A percentile compares a stretch with the other conserved stretches of the same genome.
Conservation (phyloP, 2,797 vertebrate species). For the Lepilemur ruficaudatus region DNA sequence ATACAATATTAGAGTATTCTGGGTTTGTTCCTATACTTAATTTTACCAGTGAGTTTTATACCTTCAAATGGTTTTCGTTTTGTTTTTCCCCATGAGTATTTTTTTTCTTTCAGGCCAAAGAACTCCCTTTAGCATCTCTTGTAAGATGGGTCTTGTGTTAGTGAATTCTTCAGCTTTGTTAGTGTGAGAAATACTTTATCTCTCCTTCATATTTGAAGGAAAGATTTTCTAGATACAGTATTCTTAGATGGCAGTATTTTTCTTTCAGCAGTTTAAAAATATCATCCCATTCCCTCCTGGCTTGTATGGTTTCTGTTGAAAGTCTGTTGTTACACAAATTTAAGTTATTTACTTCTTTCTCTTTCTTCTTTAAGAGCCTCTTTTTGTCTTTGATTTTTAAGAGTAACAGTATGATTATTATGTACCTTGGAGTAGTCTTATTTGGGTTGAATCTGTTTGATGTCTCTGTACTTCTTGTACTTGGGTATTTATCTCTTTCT, state of each 20-base stretch:
- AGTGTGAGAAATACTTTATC: background rate
- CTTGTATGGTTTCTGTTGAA: background rate
- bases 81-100: background rate
- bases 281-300: background rate
- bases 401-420: background rate
- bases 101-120: background rate
- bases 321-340: background rate
- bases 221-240: background rate
- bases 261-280: background rate
- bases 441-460: background rate
- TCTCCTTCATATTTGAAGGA: background rate
- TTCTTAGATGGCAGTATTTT: background rate
- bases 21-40: background rate
- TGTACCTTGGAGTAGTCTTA: background rate
- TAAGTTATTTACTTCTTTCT: background rate
- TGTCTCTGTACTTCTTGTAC: background rate
- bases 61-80: background rate
- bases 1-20: background rate
- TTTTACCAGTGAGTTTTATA: background rate
- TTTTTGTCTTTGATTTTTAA: background rate
- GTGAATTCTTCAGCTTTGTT: background rate
- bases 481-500: background rate
- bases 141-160: background rate
- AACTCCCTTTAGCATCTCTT: background rate
- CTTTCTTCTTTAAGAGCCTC: background rate